These are phyloP conservation scores for Mesoligia furuncula DNA, from an alignment of 2,888 invertebrate species.

Conservation along the genomic window DNA sequence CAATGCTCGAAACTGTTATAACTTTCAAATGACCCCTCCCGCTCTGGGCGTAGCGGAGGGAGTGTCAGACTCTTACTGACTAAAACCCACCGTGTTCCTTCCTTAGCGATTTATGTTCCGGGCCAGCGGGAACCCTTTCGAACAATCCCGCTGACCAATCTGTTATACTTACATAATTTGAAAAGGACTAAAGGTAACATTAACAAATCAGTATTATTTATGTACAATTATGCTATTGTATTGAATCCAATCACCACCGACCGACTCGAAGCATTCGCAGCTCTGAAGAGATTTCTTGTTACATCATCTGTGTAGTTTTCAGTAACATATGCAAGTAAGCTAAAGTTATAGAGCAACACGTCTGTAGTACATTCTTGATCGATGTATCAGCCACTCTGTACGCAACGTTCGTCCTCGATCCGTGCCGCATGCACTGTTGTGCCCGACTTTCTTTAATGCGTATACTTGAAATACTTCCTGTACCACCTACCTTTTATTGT, in stretches of 20 bases:
- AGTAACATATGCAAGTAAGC: slow-evolving; percentile 69
- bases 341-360: slow-evolving; percentile 72
- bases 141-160: too few species aligned
- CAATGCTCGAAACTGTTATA: not conserved
- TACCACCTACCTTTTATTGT: not conserved
- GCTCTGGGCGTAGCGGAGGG: too few species aligned
- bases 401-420: slow-evolving; percentile 55
- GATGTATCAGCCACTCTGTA: slow-evolving; percentile 73
- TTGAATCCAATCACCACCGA: slow-evolving; percentile 15
- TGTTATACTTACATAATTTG: not conserved
- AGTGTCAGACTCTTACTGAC: too few species aligned
- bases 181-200: not conserved
- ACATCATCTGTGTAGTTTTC: slow-evolving; percentile 38
- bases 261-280: slow-evolving; percentile 9
- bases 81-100: too few species aligned
- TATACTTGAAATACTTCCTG: slow-evolving; percentile 45
- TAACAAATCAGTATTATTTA: slow-evolving; percentile 20
- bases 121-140: too few species aligned
- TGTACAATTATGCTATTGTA: slow-evolving; percentile 13
- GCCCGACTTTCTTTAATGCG: slow-evolving; percentile 60
- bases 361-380: slow-evolving; percentile 75
- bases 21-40: too few species aligned
- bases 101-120: too few species aligned
- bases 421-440: slow-evolving; percentile 57
- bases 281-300: slow-evolving; percentile 45